These are phyloP conservation scores for Columba janthina DNA, from an alignment of 2,113 vertebrate species.

Conservation along the genomic window DNA sequence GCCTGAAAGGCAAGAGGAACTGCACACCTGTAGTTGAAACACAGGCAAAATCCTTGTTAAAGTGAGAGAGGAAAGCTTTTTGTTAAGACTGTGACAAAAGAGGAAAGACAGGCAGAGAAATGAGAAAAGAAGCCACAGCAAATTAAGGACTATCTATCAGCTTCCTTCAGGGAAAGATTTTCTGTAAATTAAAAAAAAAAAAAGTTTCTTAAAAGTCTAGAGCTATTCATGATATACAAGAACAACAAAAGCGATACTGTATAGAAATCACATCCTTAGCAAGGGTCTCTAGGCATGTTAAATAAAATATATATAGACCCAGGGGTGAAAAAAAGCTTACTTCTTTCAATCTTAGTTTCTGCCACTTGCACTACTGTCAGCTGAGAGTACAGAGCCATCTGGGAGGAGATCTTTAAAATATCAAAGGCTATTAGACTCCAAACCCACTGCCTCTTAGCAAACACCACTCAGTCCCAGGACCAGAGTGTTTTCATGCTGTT, in stretches of 20 bases:
- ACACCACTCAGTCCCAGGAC: rapidly evolving
- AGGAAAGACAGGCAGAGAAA: background rate
- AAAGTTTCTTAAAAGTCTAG: background rate
- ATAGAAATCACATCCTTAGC: background rate
- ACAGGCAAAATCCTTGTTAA: background rate
- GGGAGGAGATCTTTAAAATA: background rate
- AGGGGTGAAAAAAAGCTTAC: background rate
- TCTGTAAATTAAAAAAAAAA: background rate
- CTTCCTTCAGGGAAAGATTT: background rate
- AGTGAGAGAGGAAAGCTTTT: background rate
- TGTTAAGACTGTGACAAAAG: background rate
- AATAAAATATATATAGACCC: background rate
- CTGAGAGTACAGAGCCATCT: background rate
- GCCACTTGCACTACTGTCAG: background rate
- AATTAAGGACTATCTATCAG: background rate
- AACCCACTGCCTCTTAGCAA: background rate
- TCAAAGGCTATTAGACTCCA: background rate
- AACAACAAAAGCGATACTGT: background rate
- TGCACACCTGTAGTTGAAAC: background rate
- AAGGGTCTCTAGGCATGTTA: background rate
- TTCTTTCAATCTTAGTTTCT: background rate
- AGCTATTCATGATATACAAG: background rate
- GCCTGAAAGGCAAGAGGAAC: background rate
- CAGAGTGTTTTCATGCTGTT: background rate
- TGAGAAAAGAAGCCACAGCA: background rate